Evolutionary conservation across 2,888 invertebrate genomes (phyloP).

Genomic region (Atethmia centrago): DNA sequence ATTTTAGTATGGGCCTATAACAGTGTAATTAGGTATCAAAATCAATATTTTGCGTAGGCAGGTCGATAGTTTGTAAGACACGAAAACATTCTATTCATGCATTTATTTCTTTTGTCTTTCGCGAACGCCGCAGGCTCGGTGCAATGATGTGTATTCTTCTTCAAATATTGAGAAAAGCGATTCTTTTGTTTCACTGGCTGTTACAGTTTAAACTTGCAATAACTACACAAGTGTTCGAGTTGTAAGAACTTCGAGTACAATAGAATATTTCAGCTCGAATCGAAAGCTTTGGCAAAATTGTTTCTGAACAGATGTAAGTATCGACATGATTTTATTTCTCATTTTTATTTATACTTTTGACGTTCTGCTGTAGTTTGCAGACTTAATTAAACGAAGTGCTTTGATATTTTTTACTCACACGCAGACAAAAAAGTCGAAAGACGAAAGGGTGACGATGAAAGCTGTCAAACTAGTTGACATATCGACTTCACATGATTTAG

Average conservation of each 20-base stretch:
- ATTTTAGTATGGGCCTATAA: no score
- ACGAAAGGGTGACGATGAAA: not conserved
- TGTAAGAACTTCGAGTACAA: constrained; percentile 47
- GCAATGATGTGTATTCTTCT: not conserved
- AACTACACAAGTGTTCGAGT: constrained; percentile 48
- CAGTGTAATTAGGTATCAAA: no score
- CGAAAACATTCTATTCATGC: no score
- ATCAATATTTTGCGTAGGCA: no score
- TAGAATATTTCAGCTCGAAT: constrained; percentile 47
- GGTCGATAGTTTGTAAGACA: not conserved
- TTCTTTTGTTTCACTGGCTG: constrained; percentile 41
- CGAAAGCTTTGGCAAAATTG: constrained; percentile 46
- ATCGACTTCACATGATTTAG: not conserved
- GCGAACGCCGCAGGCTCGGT: not conserved
- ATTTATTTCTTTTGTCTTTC: not conserved
- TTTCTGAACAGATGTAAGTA: constrained; percentile 38
- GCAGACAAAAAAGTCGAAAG: not conserved
- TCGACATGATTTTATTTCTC: constrained; percentile 33
- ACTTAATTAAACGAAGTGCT: constrained; percentile 9
- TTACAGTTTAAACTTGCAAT: constrained; percentile 45
- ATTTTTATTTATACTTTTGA: constrained; percentile 8
- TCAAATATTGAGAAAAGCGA: constrained; percentile 22
- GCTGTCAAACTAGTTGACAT: constrained; percentile 15
- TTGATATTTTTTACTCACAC: not conserved
- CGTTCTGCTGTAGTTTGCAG: not conserved